Evolutionary conservation across 2,113 vertebrate genomes (phyloP).

Genomic region (Bolborhynchus lineola): DNA sequence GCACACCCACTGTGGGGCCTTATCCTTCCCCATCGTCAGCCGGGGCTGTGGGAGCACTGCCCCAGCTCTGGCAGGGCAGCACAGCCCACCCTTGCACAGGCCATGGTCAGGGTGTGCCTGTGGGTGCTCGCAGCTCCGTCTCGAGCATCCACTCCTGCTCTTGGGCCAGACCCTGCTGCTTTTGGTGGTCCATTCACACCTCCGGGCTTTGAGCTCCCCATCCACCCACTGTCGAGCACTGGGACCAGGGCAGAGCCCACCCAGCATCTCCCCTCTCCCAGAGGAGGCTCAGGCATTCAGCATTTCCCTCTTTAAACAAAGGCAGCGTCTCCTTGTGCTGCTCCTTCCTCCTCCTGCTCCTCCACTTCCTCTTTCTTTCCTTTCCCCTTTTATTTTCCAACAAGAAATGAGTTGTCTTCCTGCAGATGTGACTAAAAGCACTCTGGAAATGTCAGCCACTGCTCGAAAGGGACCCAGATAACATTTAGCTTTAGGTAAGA

Average conservation of each 20-base stretch:
- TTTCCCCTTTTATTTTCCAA: not conserved
- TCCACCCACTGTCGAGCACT: accelerated
- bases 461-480: slow-evolving; percentile 70
- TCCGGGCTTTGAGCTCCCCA: not conserved
- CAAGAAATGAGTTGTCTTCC: slow-evolving; percentile 67
- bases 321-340: not conserved
- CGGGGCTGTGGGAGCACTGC: not conserved
- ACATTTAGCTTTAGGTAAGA: slow-evolving; percentile 76
- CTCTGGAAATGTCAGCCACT: slow-evolving; percentile 73
- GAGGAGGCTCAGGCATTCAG: not conserved
- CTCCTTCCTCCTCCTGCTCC: not conserved
- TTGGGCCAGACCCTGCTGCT: not conserved
- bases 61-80: not conserved
- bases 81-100: not conserved
- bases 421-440: slow-evolving; percentile 63
- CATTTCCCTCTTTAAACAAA: not conserved
- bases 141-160: accelerated
- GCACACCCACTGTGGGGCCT: accelerated
- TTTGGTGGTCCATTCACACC: not conserved
- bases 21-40: accelerated
- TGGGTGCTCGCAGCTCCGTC: not conserved
- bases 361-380: not conserved
- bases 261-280: not conserved
- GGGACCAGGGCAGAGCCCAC: not conserved
- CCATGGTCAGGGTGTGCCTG: accelerated